Evolutionary conservation across 2,888 invertebrate species (phyloP).

Genomic region (Palloptera scutellata): DNA sequence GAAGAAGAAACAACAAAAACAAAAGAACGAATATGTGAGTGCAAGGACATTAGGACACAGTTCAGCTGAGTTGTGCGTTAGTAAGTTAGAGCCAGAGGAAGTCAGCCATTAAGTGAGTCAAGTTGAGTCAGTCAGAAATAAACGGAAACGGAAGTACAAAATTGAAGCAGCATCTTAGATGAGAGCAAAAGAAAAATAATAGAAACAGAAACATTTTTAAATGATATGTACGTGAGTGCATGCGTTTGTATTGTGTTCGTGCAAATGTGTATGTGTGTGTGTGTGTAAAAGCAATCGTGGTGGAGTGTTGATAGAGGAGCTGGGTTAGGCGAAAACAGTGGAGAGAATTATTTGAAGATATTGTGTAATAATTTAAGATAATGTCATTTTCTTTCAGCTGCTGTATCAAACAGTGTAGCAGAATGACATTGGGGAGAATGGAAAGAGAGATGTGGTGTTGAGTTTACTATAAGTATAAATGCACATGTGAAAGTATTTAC

Average conservation of each 20-base stretch:
- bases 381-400: background rate
- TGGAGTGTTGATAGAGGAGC: background rate
- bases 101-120: too few species aligned
- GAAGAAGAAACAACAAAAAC: constrained; percentile 8
- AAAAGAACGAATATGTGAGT: constrained; percentile 18
- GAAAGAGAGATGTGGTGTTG: background rate
- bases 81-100: too few species aligned
- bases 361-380: constrained; percentile 12
- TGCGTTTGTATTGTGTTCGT: constrained; percentile 6
- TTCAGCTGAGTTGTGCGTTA: background rate
- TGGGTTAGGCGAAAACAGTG: too few species aligned
- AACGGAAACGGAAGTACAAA: constrained; percentile 55
- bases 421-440: background rate
- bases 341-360: background rate
- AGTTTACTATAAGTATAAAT: background rate
- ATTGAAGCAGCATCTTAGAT: constrained; percentile 47
- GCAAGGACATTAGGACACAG: constrained; percentile 26
- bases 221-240: constrained; percentile 1
- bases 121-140: background rate
- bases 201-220: background rate
- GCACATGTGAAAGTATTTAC: too few species aligned
- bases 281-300: background rate
- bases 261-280: background rate
- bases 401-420: background rate
- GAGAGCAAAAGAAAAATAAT: too few species aligned